Evolutionary conservation across 2,113 vertebrate species (phyloP).

Genomic region (Sinocyclocheilus anophthalmus): DNA sequence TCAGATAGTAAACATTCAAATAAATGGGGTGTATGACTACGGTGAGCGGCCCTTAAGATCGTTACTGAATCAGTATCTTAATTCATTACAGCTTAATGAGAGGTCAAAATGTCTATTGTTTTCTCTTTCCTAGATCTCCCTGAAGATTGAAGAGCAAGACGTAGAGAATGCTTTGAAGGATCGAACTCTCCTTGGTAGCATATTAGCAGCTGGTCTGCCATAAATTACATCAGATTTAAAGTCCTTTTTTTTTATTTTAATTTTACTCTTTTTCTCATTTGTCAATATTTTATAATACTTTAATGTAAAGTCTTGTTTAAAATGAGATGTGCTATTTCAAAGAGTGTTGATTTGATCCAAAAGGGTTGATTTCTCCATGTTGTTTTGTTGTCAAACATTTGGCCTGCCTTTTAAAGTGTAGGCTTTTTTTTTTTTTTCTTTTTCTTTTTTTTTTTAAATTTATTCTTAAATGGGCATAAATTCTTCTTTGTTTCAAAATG

Average conservation of each 20-base stretch:
- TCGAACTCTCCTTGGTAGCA: slow-evolving; percentile 82
- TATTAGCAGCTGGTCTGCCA: slow-evolving; percentile 81
- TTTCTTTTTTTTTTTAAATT: neutral
- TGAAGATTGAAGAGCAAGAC: slow-evolving; percentile 88
- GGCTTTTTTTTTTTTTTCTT: neutral
- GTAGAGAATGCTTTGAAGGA: slow-evolving; percentile 90
- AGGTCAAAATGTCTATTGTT: neutral
- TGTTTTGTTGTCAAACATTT: slow-evolving; percentile 10
- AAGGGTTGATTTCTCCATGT: neutral
- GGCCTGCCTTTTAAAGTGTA: neutral
- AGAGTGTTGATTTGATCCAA: slow-evolving; percentile 24
- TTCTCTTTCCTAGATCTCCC: slow-evolving; percentile 77
- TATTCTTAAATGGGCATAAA: neutral
- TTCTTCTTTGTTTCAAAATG: neutral
- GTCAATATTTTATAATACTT: neutral
- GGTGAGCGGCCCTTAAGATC: too few relatives aligned
- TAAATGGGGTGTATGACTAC: too few relatives aligned
- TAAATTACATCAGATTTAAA: slow-evolving; percentile 47
- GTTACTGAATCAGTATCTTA: neutral
- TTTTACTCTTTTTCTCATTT: neutral
- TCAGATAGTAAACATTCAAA: too few relatives aligned
- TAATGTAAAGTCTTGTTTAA: neutral
- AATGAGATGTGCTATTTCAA: neutral
- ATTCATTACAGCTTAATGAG: neutral
- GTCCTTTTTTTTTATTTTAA: neutral